Evolutionary conservation across 2,797 vertebrate genomes (phyloP).

Genomic region (Alauda arvensis): DNA sequence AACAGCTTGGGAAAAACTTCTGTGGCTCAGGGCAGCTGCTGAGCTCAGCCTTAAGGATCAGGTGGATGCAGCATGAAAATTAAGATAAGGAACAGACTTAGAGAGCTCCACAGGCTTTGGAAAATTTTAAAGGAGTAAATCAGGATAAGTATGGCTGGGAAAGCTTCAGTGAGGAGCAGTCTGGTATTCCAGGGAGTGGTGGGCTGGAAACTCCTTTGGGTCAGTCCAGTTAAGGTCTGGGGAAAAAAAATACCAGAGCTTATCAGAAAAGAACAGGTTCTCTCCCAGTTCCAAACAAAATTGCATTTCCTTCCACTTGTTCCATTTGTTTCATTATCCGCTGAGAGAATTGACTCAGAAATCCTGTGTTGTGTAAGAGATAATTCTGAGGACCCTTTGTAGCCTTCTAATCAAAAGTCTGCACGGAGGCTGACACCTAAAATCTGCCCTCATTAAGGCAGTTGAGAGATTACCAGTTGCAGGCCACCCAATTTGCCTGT

Average conservation of each 20-base stretch:
- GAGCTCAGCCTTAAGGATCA: neutral
- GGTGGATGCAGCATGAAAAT: neutral
- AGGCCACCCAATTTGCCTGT: neutral
- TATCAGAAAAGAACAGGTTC: neutral
- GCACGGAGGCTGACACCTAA: slow-evolving; percentile 10
- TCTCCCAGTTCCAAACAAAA: neutral
- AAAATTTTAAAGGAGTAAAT: neutral
- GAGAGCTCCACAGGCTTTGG: neutral
- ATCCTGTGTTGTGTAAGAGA: slow-evolving; percentile 21
- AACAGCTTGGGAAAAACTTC: neutral
- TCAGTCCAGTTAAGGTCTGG: neutral
- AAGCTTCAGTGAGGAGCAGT: neutral
- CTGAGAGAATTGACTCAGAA: slow-evolving; percentile 10
- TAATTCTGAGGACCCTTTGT: slow-evolving; percentile 24
- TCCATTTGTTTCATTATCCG: neutral
- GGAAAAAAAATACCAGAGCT: neutral
- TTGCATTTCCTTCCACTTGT: neutral
- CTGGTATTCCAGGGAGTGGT: neutral
- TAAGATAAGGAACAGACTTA: neutral
- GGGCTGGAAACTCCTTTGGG: neutral
- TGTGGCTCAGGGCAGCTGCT: neutral
- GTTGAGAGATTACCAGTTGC: slow-evolving; percentile 15
- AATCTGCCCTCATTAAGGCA: slow-evolving; percentile 25
- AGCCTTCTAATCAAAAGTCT: slow-evolving; percentile 36
- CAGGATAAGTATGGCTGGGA: neutral